Evolutionary conservation across 64 coral and sea anemone species (phyloP).

Genomic region (Montipora sp.): DNA sequence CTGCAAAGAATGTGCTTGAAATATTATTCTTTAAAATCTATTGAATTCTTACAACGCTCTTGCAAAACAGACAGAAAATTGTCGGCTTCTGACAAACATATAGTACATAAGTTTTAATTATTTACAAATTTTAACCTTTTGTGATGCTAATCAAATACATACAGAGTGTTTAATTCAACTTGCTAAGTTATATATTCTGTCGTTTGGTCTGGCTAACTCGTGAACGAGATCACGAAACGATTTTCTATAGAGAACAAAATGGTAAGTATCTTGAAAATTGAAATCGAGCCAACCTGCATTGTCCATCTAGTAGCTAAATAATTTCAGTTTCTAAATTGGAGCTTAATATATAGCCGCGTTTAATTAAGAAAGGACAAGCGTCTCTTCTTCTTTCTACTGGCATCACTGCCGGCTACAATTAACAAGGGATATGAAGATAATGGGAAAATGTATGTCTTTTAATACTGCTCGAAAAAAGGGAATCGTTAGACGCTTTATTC

Average conservation of each 20-base stretch:
- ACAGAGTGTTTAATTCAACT: neutral
- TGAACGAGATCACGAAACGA: neutral
- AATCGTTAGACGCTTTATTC: too few relatives aligned
- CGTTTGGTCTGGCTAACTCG: neutral
- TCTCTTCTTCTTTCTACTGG: neutral
- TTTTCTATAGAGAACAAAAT: neutral
- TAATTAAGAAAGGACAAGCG: too few relatives aligned
- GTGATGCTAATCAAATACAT: neutral
- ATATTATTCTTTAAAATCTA: neutral
- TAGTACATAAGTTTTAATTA: neutral
- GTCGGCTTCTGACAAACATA: neutral
- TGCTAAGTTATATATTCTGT: neutral
- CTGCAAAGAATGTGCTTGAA: neutral
- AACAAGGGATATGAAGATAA: neutral
- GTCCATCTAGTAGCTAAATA: neutral
- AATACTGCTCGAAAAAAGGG: too few relatives aligned
- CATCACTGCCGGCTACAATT: neutral
- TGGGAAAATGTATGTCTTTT: too few relatives aligned
- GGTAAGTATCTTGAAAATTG: neutral
- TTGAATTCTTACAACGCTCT: neutral
- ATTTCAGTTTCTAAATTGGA: neutral
- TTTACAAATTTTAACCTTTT: neutral
- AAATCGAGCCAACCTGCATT: neutral
- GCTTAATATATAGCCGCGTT: neutral
- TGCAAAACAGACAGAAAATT: neutral